phyloP scores from a whole-genome alignment of 2,113 vertebrate species.

The Ochotona curzoniae region DNA sequence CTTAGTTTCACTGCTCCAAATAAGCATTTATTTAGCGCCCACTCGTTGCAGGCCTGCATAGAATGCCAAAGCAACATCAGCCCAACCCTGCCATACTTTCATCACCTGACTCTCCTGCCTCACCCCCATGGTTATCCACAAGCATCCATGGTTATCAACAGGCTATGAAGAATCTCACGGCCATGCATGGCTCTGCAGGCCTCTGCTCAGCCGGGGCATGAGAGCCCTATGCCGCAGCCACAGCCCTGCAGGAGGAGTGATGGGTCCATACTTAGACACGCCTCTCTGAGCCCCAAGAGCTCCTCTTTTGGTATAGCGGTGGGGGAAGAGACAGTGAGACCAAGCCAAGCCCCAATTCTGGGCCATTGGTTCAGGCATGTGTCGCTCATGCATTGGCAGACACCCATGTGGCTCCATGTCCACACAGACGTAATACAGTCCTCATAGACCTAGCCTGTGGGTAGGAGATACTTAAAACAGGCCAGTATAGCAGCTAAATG shows the following conservation, averaged over 20 bases:
- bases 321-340: not conserved
- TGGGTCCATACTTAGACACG: rapidly evolving
- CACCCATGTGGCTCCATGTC: no score
- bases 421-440: rapidly evolving
- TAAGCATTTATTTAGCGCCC: conserved; percentile 68
- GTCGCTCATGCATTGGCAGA: rapidly evolving
- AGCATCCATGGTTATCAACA: not conserved
- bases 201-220: not conserved
- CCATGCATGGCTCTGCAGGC: rapidly evolving
- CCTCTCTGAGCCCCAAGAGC: rapidly evolving
- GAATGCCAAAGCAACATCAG: conserved; percentile 49
- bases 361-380: rapidly evolving
- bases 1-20: conserved; percentile 62
- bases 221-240: not conserved
- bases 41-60: conserved; percentile 10
- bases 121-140: rapidly evolving
- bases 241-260: not conserved
- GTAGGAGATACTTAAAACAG: not conserved
- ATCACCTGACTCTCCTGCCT: not conserved
- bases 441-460: not conserved
- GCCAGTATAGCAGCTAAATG: rapidly evolving
- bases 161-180: not conserved
- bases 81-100: not conserved
- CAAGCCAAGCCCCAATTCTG: not conserved
- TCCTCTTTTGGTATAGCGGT: not conserved